Conservation (phyloP, 2,888 invertebrate species). For the Ecliptopera silaceata region DNA sequence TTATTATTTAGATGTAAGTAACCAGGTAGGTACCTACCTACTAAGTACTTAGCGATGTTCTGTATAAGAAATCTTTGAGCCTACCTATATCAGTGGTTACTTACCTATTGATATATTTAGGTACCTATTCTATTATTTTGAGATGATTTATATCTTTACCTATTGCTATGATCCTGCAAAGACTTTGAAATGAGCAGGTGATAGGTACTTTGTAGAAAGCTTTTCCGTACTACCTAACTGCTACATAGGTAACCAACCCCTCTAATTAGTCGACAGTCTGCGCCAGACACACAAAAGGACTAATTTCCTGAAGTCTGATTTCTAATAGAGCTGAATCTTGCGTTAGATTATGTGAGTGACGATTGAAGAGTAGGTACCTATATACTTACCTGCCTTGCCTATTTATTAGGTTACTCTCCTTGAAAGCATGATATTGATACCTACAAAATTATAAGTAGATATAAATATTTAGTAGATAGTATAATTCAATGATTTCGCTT, state of each 20-base stretch:
- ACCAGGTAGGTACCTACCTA: no score
- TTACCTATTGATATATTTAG: background rate
- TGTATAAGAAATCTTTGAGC: no score
- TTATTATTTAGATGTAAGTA: no score
- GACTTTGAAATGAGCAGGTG: conserved; percentile 15
- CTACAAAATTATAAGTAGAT: no score
- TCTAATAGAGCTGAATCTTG: conserved; percentile 16
- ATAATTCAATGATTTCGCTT: no score
- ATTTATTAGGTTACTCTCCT: no score
- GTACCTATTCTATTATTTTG: no score
- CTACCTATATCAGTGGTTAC: no score
- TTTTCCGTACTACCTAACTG: conserved; percentile 6
- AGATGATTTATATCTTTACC: background rate
- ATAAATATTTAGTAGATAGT: no score
- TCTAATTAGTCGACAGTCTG: conserved; percentile 22
- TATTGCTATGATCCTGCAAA: conserved; percentile 10
- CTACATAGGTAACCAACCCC: conserved; percentile 1
- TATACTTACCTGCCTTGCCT: no score
- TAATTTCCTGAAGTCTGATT: conserved; percentile 22
- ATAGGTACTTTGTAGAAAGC: conserved; percentile 2
- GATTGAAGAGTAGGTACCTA: background rate
- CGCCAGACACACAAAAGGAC: conserved; percentile 13
- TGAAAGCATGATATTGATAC: no score
- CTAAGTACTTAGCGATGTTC: no score
- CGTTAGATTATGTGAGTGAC: background rate